Base-by-base conservation (phyloP, 2,888 invertebrate genomes). In the Cyclophora punctaria region DNA sequence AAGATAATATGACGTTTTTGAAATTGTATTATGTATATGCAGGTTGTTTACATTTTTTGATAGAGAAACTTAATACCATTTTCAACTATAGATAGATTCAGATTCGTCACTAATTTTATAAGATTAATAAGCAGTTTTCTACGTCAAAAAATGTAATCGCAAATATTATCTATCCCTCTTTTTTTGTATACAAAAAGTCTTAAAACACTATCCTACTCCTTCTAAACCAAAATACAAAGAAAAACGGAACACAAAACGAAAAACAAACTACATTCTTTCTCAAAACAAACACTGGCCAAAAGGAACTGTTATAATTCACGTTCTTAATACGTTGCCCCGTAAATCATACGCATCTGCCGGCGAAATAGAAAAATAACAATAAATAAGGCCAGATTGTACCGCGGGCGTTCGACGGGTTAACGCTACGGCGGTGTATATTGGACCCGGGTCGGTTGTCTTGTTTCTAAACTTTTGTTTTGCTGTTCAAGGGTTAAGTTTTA, bases 301-400 rank as follows among this genome's bases (percentile, higher is more conserved):
- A 20, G 44, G 66, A 61, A 59, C 64, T 53, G 74, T 75, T 76
- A 79, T 82, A 82, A 80, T 80, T 83, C 79, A 78, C 75, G 74
- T 76, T 75, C 73, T 78, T 84, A 87, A 87, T 86, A 86, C 83
- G 71, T 66, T 66, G 69, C 64, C 62, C 71, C 78, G 87, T 87
- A 88, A 87, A 87, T 88, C 87, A 88, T 75, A 60, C 78, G 82
- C 82, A 88, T 88, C 87, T 88, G 87, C 87, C 81, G 80, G 71
- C 80, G 75, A 87, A 88, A 88, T 87, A 88, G 87, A 87, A 88
- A 88, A 88, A 88, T 88, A 88, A 88, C 87, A 87, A 87, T 88
- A 87, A 88, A 88, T 87, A 86, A 77, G 75, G 73, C 76, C 72
- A 75, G 75, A 73, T 70, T 66, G 65, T 64, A 64, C 61, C 61